Percentiles rank a stretch among this genome's conserved stretches.
Evolutionary conservation across 2,113 vertebrate species (phyloP).

Genomic region (Prochilodus magdalenae): DNA sequence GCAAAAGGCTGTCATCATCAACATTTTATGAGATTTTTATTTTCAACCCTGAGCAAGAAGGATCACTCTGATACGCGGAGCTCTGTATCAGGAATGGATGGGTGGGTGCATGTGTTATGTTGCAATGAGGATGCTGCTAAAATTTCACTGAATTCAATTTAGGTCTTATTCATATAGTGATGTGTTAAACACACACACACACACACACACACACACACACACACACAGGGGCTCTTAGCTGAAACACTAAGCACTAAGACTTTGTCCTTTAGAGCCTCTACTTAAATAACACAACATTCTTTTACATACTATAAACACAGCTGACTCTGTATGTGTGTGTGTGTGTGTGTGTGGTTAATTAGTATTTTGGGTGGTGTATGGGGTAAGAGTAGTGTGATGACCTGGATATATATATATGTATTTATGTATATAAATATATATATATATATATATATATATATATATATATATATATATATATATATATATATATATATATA

Average conservation of each 20-base stretch:
- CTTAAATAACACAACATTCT: conserved; percentile 57
- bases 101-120: not conserved
- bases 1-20: conserved; percentile 75
- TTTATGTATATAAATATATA: not conserved
- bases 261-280: conserved; percentile 32
- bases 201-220: conserved; percentile 22
- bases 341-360: not conserved
- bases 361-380: not conserved
- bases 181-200: conserved; percentile 13
- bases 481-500: conserved; percentile 6
- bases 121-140: not conserved
- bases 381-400: not conserved
- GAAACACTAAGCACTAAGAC: conserved; percentile 43
- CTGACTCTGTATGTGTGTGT: conserved; percentile 42
- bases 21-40: conserved; percentile 67
- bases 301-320: conserved; percentile 49
- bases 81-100: not conserved
- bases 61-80: conserved; percentile 47
- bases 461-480: not conserved
- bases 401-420: too few relatives aligned
- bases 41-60: conserved; percentile 47
- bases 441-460: not conserved
- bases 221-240: not conserved
- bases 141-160: not conserved
- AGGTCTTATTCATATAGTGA: not conserved